phyloP scores from a whole-genome alignment of 37 sponge, comb jelly and placozoan species.

The Crambe crambe region DNA sequence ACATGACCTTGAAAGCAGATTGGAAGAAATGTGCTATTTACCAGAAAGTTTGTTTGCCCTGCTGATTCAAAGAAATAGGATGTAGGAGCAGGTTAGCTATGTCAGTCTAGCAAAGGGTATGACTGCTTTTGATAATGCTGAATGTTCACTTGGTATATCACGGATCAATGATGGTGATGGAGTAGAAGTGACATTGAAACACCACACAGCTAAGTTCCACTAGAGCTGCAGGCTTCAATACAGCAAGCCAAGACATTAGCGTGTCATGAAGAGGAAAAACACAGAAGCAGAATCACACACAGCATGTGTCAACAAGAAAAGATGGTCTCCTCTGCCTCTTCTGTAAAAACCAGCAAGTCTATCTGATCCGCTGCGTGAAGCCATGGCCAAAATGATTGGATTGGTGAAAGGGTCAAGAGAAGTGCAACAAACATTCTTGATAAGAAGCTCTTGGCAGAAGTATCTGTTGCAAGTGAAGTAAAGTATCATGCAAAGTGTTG shows the following conservation, averaged over 20 bases:
- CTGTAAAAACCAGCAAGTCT: not conserved
- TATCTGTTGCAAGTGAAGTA: not conserved
- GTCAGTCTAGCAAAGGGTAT: not conserved
- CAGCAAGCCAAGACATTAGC: not conserved
- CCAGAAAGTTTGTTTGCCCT: not conserved
- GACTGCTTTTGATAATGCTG: too few relatives aligned
- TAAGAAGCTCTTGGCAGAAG: not conserved
- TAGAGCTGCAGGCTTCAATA: not conserved
- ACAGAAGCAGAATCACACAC: not conserved
- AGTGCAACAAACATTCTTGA: not conserved
- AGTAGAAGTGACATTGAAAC: not conserved
- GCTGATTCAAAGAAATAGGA: not conserved
- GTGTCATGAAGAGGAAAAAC: not conserved
- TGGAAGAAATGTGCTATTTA: too few relatives aligned
- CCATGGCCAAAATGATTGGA: too few relatives aligned
- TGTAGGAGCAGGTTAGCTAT: not conserved
- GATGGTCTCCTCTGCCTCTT: not conserved
- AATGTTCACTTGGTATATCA: not conserved
- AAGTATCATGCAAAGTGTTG: not conserved
- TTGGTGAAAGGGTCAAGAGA: not conserved
- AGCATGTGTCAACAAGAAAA: too few relatives aligned
- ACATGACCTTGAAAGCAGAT: not conserved
- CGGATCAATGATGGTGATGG: not conserved
- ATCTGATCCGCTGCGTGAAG: not conserved
- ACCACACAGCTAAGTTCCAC: not conserved